Percentiles rank a stretch among this genome's conserved stretches.
Evolutionary conservation across 2,888 invertebrate species (phyloP).

Genomic region (Caenorhabditis uteleia): DNA sequence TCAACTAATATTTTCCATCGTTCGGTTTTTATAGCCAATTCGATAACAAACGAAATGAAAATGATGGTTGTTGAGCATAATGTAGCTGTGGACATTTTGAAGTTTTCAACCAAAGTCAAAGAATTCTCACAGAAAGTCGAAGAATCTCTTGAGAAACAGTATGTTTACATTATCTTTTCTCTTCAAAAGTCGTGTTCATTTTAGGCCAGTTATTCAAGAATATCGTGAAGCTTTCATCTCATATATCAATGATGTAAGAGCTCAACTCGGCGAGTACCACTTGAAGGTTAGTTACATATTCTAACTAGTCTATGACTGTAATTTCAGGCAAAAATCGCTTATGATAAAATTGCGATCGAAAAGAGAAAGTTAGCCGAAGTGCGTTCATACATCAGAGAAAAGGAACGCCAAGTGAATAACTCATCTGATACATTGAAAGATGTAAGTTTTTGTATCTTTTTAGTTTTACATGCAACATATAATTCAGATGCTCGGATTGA

Average conservation of each 20-base stretch:
- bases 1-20: not conserved
- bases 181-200: not conserved
- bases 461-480: too few species aligned
- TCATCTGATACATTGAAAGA: too few species aligned
- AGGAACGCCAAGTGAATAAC: too few species aligned
- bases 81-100: constrained; percentile 22
- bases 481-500: too few species aligned
- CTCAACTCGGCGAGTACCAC: constrained; percentile 20
- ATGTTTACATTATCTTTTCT: not conserved
- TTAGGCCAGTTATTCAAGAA: constrained; percentile 14
- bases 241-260: constrained; percentile 26
- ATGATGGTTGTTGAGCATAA: constrained; percentile 9
- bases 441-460: too few species aligned
- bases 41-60: constrained; percentile 5
- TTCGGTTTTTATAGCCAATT: too few species aligned
- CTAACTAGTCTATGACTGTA: not conserved
- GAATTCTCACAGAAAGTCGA: constrained; percentile 19
- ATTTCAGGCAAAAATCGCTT: constrained; percentile 8
- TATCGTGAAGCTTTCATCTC: constrained; percentile 22
- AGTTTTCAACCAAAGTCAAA: constrained; percentile 5
- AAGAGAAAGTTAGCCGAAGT: not conserved
- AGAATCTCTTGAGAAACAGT: constrained; percentile 10
- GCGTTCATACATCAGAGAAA: too few species aligned
- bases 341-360: constrained; percentile 5
- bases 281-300: constrained; percentile 6